Conservation (phyloP, 2,888 invertebrate genomes). For the Chloroclysta siterata region DNA sequence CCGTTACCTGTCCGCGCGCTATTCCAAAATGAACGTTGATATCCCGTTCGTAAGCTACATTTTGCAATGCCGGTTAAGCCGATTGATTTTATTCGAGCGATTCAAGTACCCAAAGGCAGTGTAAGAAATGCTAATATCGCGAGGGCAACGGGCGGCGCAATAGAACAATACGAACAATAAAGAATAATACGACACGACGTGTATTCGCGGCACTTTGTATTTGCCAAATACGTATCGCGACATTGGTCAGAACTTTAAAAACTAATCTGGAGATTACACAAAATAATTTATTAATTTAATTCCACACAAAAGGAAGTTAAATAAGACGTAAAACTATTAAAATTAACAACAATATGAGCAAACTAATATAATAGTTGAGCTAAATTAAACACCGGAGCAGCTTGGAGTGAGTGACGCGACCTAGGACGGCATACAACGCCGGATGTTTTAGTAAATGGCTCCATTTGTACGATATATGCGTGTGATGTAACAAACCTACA, state of each 20-base stretch:
- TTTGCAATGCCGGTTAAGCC: conserved; percentile 38
- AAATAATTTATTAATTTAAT: conserved; percentile 64
- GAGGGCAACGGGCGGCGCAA: conserved; percentile 30
- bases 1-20: conserved; percentile 39
- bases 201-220: conserved; percentile 48
- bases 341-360: conserved; percentile 83
- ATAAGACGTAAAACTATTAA: conserved; percentile 65
- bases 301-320: conserved; percentile 66
- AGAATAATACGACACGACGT: conserved; percentile 21
- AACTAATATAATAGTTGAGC: conserved; percentile 81
- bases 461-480: conserved; percentile 81
- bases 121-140: conserved; percentile 31
- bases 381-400: conserved; percentile 80
- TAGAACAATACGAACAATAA: conserved; percentile 1
- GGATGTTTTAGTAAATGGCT: conserved; percentile 71
- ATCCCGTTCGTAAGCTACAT: conserved; percentile 24
- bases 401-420: conserved; percentile 73
- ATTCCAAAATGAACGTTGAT: conserved; percentile 31
- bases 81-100: conserved; percentile 39
- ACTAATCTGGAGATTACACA: conserved; percentile 75
- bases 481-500: conserved; percentile 76
- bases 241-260: conserved; percentile 66
- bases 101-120: conserved; percentile 35
- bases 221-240: conserved; percentile 58
- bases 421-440: conserved; percentile 49